phyloP scores from a whole-genome alignment of 2,888 invertebrate genomes.

The Eurois occulta region DNA sequence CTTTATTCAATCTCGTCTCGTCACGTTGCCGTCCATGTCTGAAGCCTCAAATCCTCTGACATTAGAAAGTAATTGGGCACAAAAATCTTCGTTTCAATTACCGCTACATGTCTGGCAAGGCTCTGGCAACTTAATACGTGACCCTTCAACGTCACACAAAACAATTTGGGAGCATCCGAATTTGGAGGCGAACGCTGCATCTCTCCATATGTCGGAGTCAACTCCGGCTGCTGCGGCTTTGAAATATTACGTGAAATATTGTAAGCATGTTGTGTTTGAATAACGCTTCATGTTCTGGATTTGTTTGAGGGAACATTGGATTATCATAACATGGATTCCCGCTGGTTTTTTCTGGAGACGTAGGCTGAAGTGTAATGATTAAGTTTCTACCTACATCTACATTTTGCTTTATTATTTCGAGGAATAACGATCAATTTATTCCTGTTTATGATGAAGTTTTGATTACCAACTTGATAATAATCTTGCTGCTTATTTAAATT shows the following conservation, averaged over 20 bases:
- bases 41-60: constrained; percentile 51
- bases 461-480: not conserved
- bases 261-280: constrained; percentile 38
- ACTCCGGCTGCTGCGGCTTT: constrained; percentile 37
- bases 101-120: constrained; percentile 58
- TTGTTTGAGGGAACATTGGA: not conserved
- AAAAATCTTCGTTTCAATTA: constrained; percentile 59
- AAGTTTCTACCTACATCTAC: not conserved
- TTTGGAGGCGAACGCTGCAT: constrained; percentile 55
- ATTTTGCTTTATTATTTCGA: not conserved
- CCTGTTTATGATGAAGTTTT: not conserved
- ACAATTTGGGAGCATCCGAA: constrained; percentile 63
- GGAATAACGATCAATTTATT: not conserved
- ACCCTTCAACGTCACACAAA: constrained; percentile 68
- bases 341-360: not conserved
- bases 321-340: constrained; percentile 8
- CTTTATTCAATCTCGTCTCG: constrained; percentile 42
- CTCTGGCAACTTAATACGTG: constrained; percentile 63
- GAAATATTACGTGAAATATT: constrained; percentile 43
- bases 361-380: not conserved
- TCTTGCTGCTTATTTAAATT: not conserved
- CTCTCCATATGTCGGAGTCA: constrained; percentile 53
- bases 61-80: constrained; percentile 59
- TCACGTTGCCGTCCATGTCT: constrained; percentile 45
- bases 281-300: constrained; percentile 22